Evolutionary conservation across 1,140 invertebrate species (phyloP).

Genomic region (Aricia agestis): DNA sequence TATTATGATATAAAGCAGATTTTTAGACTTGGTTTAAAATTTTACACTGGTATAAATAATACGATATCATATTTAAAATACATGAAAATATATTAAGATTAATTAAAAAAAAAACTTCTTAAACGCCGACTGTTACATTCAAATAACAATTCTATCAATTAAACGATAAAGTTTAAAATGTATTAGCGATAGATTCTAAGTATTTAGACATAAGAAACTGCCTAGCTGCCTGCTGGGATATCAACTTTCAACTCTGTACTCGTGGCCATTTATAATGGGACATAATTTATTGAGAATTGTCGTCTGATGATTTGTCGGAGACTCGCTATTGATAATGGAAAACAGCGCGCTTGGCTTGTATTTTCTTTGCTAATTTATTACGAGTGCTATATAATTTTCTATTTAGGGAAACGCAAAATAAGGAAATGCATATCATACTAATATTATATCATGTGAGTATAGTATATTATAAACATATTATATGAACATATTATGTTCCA

Average conservation of each 20-base stretch:
- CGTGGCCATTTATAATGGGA: constrained; percentile 47
- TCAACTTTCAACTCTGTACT: constrained; percentile 61
- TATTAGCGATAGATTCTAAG: not conserved
- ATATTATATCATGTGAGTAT: too few species aligned
- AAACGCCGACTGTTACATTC: not conserved
- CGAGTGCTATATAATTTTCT: too few species aligned
- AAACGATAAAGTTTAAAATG: not conserved
- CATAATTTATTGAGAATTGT: constrained; percentile 51
- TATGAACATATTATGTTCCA: too few species aligned
- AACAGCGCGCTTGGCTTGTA: not conserved
- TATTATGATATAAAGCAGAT: too few species aligned
- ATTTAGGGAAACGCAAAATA: too few species aligned
- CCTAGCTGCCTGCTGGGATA: constrained; percentile 47
- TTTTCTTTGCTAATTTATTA: not conserved
- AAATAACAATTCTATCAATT: not conserved
- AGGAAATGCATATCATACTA: too few species aligned
- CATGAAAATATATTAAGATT: too few species aligned
- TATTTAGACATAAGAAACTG: not conserved
- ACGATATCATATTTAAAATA: too few species aligned
- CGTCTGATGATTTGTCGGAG: constrained; percentile 39
- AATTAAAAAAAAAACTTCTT: too few species aligned
- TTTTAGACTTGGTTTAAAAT: too few species aligned
- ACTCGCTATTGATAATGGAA: not conserved
- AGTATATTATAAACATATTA: too few species aligned
- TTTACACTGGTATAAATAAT: too few species aligned